Conservation (phyloP, 37 sponge, comb jelly and placozoan species). For the Halisarca cf. caerulea region DNA sequence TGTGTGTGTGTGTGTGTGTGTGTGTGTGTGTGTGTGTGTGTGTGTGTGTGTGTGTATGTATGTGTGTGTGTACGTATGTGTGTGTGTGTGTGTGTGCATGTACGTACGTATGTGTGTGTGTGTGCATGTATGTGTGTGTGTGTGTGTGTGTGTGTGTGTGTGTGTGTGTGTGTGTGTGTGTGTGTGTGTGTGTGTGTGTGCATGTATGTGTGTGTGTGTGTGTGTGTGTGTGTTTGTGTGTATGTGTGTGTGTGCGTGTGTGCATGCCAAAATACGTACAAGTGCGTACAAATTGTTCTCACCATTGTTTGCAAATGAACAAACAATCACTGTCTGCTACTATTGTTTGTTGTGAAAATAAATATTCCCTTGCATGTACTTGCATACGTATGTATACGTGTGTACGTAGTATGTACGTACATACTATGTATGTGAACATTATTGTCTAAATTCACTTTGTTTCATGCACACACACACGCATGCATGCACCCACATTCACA, state of each 20-base stretch:
- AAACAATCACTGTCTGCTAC: no score
- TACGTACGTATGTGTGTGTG: conserved; percentile 42
- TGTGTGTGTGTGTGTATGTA: conserved; percentile 3
- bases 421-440: no score
- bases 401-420: no score
- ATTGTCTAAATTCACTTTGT: no score
- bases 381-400: background rate
- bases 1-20: background rate
- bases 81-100: conserved; percentile 30
- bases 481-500: no score
- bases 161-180: conserved; percentile 26
- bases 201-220: conserved; percentile 26
- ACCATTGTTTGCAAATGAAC: no score
- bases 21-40: background rate
- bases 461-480: no score
- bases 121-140: conserved; percentile 41
- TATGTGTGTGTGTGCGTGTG: conserved; percentile 11
- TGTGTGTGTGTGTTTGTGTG: conserved; percentile 21
- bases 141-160: conserved; percentile 47
- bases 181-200: conserved; percentile 23
- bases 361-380: background rate
- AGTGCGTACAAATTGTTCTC: background rate
- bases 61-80: conserved; percentile 29
- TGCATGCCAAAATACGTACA: background rate
- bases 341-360: no score